Evolutionary conservation across 2,113 vertebrate genomes (phyloP).

Genomic region (Protobothrops mucrosquamatus): DNA sequence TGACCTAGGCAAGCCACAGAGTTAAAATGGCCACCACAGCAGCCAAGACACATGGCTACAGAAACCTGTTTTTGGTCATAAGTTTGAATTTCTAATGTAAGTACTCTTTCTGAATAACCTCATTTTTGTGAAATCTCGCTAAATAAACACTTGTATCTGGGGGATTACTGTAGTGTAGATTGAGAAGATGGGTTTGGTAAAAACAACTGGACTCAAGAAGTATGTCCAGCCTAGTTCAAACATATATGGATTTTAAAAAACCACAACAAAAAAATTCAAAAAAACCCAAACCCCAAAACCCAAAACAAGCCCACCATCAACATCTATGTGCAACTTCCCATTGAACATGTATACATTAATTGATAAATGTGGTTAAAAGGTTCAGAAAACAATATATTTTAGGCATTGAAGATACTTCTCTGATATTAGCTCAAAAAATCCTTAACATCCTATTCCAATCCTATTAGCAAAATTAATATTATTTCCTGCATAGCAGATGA

Average conservation of each 20-base stretch:
- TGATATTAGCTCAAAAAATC: background rate
- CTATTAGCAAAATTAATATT: background rate
- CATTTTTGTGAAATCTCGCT: too few relatives aligned
- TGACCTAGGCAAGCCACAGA: too few relatives aligned
- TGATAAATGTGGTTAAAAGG: background rate
- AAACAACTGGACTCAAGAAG: background rate
- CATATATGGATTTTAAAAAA: background rate
- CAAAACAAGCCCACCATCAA: background rate
- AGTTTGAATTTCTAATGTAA: too few relatives aligned
- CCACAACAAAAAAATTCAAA: background rate
- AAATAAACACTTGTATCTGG: too few relatives aligned
- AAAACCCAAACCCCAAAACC: background rate
- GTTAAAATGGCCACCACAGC: too few relatives aligned
- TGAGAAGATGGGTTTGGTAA: background rate
- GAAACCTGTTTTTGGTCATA: too few relatives aligned
- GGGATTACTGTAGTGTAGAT: background rate
- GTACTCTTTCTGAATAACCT: too few relatives aligned
- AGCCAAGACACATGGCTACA: too few relatives aligned
- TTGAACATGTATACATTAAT: background rate
- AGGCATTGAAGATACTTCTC: background rate
- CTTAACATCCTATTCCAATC: background rate
- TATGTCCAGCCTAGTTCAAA: background rate
- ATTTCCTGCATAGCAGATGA: background rate
- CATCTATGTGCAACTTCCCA: background rate
- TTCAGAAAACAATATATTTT: background rate